Conservation (phyloP, 2,888 invertebrate genomes). For the Hirtodrosophila duncani region DNA sequence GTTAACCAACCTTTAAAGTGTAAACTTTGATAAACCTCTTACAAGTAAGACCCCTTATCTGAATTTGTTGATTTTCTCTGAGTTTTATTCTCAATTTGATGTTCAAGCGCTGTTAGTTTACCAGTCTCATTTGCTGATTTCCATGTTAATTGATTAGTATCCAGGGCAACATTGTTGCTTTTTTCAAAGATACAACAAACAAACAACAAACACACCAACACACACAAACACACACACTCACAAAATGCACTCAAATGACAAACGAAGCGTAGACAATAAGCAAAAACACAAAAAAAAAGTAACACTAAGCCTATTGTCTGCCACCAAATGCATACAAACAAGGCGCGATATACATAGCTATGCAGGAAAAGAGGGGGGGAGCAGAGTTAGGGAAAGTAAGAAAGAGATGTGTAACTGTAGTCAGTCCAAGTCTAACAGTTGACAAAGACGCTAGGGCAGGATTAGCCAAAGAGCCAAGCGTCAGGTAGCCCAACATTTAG, state of each 20-base stretch:
- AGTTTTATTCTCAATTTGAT: no score
- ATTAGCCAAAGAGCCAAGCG: constrained; percentile 56
- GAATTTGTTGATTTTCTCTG: no score
- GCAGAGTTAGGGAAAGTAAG: not conserved
- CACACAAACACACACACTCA: not conserved
- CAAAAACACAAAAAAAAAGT: no score
- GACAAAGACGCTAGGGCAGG: constrained; percentile 54
- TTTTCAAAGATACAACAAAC: constrained; percentile 16
- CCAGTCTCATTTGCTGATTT: no score
- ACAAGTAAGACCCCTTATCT: no score
- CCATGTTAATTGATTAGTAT: no score
- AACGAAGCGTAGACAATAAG: constrained; percentile 71
- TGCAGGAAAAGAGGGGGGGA: not conserved
- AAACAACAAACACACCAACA: constrained; percentile 4
- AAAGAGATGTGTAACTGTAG: constrained; percentile 40
- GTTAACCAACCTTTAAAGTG: no score
- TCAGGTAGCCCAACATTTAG: constrained; percentile 10
- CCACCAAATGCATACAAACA: constrained; percentile 60
- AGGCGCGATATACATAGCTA: constrained; percentile 41
- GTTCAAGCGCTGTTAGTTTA: no score
- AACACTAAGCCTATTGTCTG: constrained; percentile 74
- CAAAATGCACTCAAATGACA: constrained; percentile 55
- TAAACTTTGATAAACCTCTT: no score
- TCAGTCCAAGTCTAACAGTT: constrained; percentile 29
- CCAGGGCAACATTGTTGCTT: constrained; percentile 29